These are phyloP conservation scores for Sphaeramia orbicularis DNA, from an alignment of 2,797 vertebrate species.

Conservation along the genomic window DNA sequence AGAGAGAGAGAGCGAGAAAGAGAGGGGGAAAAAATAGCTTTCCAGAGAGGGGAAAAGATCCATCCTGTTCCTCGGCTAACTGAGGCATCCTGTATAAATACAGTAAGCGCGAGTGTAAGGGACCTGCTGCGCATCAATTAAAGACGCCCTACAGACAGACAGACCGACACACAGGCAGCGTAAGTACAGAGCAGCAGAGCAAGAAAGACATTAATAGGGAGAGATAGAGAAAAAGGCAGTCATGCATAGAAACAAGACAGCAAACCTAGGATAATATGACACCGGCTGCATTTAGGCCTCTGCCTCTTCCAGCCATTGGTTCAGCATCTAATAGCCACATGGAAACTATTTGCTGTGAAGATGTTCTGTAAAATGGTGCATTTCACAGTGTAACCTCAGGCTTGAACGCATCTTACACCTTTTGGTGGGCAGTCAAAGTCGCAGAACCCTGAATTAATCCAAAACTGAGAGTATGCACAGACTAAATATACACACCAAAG, in stretches of 20 bases:
- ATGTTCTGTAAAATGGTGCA: background rate
- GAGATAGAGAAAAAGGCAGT: constrained; percentile 40
- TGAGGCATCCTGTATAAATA: constrained; percentile 61
- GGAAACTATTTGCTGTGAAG: constrained; percentile 8
- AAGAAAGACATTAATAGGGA: constrained; percentile 56
- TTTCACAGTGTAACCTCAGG: too few species aligned
- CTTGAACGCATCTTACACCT: too few species aligned
- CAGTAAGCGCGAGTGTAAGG: constrained; percentile 53
- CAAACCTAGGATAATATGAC: constrained; percentile 44
- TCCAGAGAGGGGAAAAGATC: constrained; percentile 36
- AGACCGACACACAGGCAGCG: constrained; percentile 32
- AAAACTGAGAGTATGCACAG: background rate
- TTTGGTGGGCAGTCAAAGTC: too few species aligned
- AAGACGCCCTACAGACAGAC: constrained; percentile 52
- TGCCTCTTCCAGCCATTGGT: constrained; percentile 21
- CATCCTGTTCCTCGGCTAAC: constrained; percentile 50
- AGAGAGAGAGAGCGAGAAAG: constrained; percentile 7
- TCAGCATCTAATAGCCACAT: constrained; percentile 21
- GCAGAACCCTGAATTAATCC: constrained; percentile 2
- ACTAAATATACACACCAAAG: constrained; percentile 5
- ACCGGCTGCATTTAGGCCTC: constrained; percentile 21
- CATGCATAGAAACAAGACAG: constrained; percentile 51
- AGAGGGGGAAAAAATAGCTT: constrained; percentile 8
- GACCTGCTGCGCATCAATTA: constrained; percentile 66
- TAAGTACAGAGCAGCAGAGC: constrained; percentile 55